These are phyloP conservation scores for Pantherophis alleghaniensis DNA, from an alignment of 2,797 vertebrate species.

Conservation along the genomic window DNA sequence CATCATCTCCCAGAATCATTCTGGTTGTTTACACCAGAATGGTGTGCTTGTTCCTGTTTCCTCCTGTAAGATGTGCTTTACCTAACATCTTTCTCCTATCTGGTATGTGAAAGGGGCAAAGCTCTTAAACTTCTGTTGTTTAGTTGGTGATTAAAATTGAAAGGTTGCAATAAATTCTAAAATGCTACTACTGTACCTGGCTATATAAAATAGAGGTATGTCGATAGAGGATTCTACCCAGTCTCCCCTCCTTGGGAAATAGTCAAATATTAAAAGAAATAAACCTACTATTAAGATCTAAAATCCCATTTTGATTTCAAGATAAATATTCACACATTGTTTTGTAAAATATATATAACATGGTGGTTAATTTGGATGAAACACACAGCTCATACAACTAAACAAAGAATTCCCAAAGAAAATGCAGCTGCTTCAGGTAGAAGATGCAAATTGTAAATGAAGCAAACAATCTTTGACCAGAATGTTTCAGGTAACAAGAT, in stretches of 20 bases:
- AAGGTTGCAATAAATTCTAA: background rate
- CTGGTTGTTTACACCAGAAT: background rate
- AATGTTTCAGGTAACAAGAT: background rate
- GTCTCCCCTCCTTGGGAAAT: background rate
- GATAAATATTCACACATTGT: background rate
- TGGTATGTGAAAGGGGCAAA: background rate
- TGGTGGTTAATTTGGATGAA: background rate
- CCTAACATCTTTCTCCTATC: background rate
- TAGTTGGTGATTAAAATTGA: background rate
- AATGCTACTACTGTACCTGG: background rate
- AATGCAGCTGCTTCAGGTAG: background rate
- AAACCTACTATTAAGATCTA: background rate
- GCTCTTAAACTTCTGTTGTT: background rate
- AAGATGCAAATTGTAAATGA: background rate
- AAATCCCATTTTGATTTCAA: background rate
- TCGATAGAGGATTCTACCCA: background rate
- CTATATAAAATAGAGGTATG: background rate
- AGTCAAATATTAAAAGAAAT: background rate
- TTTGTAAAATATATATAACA: background rate
- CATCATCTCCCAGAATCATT: background rate
- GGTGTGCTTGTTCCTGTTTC: background rate
- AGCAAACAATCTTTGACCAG: background rate
- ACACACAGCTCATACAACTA: background rate
- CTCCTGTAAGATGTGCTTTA: background rate
- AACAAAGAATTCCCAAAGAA: background rate